A percentile compares a stretch with the other conserved stretches of the same genome.
Conservation (phyloP, 2,797 vertebrate species). For the Cryptoprocta ferox region DNA sequence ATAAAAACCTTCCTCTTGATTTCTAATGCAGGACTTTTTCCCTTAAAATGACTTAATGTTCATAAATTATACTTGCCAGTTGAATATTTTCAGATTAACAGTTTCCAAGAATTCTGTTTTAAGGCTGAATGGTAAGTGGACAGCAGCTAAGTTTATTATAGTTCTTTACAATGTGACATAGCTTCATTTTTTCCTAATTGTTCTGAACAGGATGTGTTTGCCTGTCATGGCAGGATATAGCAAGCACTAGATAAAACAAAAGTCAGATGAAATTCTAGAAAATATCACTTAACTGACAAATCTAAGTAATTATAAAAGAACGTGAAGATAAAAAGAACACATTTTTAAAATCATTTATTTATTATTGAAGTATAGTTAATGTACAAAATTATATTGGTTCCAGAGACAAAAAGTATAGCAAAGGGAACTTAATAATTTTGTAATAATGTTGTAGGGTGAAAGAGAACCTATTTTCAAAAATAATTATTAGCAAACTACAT, state of each 20-base stretch:
- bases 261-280: background rate
- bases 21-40: background rate
- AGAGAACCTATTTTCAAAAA: background rate
- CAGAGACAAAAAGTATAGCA: background rate
- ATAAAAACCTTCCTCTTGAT: background rate
- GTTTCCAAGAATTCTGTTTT: slow-evolving; percentile 10
- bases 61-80: background rate
- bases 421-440: background rate
- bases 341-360: background rate
- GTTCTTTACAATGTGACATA: background rate
- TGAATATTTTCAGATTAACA: slow-evolving; percentile 23
- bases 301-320: background rate
- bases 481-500: background rate
- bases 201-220: background rate
- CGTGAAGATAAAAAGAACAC: background rate
- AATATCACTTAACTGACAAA: slow-evolving; percentile 2
- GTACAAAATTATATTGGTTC: background rate
- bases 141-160: background rate
- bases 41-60: background rate
- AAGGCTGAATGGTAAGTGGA: background rate
- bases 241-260: background rate
- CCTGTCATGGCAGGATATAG: background rate
- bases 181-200: background rate
- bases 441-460: background rate
- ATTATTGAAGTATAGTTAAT: background rate